Base-by-base conservation (phyloP, 2,888 invertebrate genomes). In the Isoperla grammatica region DNA sequence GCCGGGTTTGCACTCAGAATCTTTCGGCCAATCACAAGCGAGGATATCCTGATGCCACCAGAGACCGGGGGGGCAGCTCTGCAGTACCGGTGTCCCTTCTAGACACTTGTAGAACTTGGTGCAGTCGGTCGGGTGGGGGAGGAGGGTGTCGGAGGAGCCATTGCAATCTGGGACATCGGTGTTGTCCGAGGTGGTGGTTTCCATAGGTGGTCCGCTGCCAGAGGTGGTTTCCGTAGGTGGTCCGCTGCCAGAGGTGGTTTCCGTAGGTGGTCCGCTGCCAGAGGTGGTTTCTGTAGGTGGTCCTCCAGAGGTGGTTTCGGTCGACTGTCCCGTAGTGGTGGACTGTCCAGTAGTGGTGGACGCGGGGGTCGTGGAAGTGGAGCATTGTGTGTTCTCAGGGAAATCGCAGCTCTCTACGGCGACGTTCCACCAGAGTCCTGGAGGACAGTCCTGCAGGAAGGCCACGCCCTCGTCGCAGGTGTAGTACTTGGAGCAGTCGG, bases 401-500 rank as follows among this genome's bases (percentile, higher is more conserved):
- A 15, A 23, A 29, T 50, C 49, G 17, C 49, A 50, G n/a, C 29
- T 15, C 29, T 50, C 15, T 3, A 29, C 29, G 4, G 29, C 15
- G 29, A 29, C 15, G 35, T 50, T 50, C 49, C 49, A 50, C 49
- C 49, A 50, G 13, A 50, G 35, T 1, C 35, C 49, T 13, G 22
- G 23, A 13, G 49, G 49, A 23, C 49, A 50, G 35, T 23, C 15
- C 11, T 50, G 22, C 2, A 50, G n/a, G 12, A 50, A 6, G 20
- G 49, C 29, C 5, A 12, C 13, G 6, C 49, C 49, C 15, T 23
- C 35, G 23, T 15, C 13, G 35, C 49, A 50, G n/a, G 35, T 15
- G 49, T 50, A 50, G 49, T 50, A 50, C 12, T 15, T 15, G 17
- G 8, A 29, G 49, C 49, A 50, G 49, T 50, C 35, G n/a, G 49